Base-by-base conservation (phyloP, 2,888 invertebrate species). In the Marasmarcha lunaedactyla region DNA sequence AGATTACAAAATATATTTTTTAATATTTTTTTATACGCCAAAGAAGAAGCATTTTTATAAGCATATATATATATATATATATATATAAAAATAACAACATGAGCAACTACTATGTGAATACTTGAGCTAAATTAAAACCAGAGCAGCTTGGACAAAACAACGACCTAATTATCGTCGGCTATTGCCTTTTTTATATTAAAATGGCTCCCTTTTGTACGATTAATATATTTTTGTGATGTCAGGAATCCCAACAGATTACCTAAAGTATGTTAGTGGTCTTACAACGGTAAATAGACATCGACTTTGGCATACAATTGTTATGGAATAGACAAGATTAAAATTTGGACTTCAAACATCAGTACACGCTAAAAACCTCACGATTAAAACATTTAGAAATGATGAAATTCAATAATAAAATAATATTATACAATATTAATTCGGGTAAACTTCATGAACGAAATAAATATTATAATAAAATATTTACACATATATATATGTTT, bases 241-340 rank as follows among this genome's bases (percentile, higher is more conserved):
- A 67, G 69, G 71, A 68, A 73, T 77, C 73, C 63, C 67, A 59
- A 52, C 62, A 53, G 61, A 58, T 57, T 57, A 63, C 54, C 63
- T 59, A 59, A 63, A 59, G 61, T 63, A 59, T 59, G 60, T 59
- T 61, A 20, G 68, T 62, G 71, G 64, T 71, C 70, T 30, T 20
- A 20, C 20, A 30, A 30, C 9, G 74, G 81, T 77, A 20, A 7
- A 61, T 57, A 63, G 70, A 78, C 67, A 67, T 78, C 71, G 66
- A 81, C 81, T 81, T 81, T 83, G 81, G 81, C 79, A 79, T 81
- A 68, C 56, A 60, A 71, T 64, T 72, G 62, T 72, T 64, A 65
- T 59, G 68, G 63, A 63, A 54, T 46, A 43, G 49, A 49, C 45
- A 50, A 42, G 47, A 51, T 47, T 53, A 50, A 49, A 47, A 48